Evolutionary conservation across 2,113 vertebrate genomes (phyloP), one percentile per base, ranked within the genome.

Genomic region (Porphyrio hochstetteri): DNA sequence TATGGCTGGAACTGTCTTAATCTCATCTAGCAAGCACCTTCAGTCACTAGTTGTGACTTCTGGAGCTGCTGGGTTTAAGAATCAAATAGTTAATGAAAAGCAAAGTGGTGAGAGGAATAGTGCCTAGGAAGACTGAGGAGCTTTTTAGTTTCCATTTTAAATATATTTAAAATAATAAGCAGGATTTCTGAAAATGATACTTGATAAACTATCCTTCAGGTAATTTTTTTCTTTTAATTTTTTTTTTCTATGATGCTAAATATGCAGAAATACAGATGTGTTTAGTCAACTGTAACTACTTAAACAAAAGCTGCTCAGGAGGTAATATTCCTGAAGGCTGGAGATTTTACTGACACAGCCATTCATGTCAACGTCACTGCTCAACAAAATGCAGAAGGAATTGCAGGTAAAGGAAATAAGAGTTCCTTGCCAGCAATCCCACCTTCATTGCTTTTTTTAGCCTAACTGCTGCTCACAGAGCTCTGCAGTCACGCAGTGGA

Each of bases 401-500:
- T 28, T 90, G 36, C n/a, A 68, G 35, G 60, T 81, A 61, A 84
- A 78, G 57, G 79, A 83, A 63, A 72, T 3, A 1, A 82, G 19
- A 79, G n/a, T 50, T 80, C 46, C 74, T 68, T 83, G 42, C 68
- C 46, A 64, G 35, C 29, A 81, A 15, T 56, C 28, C 29, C 63
- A 57, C 16, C 27, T 77, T 56, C 24, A 7, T 24, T 68, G 64
- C 10, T 9, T 50, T 27, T 24, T 35, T 71, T 50, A 46, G 44
- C 71, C 59, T 28, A 31, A 28, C 64, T 70, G 60, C 64, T 81
- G 35, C 33, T 40, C 48, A 18, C 25, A 59, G 46, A 27, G 48
- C 61, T 93, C 48, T 0, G 0, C 48, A 56, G 69, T 64, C 21
- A 27, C 0, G 0, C 42, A 38, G 25, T 60, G 27, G 65, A 80